Conservation (phyloP, 2,888 invertebrate genomes). For the Galerucella calmariensis region DNA sequence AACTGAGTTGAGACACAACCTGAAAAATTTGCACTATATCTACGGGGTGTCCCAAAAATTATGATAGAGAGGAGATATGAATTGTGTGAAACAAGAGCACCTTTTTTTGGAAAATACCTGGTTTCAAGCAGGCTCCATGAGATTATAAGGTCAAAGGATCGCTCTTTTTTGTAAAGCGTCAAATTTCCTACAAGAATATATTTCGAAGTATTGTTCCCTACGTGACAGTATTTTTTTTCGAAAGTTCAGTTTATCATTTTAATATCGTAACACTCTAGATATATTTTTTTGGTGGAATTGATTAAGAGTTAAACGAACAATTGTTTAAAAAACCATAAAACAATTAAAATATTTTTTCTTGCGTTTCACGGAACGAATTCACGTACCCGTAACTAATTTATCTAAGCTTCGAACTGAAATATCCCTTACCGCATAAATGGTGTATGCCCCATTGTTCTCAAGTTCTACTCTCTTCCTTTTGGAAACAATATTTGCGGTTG, state of each 20-base stretch:
- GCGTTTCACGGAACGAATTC: slow-evolving; percentile 26
- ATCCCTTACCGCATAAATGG: slow-evolving; percentile 3
- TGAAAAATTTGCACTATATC: too few species aligned
- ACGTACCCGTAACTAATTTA: slow-evolving; percentile 29
- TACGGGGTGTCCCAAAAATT: too few species aligned
- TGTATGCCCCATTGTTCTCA: slow-evolving; percentile 3
- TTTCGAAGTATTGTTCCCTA: too few species aligned
- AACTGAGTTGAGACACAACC: too few species aligned
- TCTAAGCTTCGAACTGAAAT: slow-evolving; percentile 7
- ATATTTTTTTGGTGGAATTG: slow-evolving; percentile 12
- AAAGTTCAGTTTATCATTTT: neutral
- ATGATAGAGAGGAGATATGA: too few species aligned
- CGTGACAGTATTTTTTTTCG: too few species aligned
- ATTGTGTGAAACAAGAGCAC: too few species aligned
- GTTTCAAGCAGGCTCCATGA: too few species aligned
- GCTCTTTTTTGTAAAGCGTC: too few species aligned
- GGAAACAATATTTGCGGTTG: slow-evolving; percentile 2
- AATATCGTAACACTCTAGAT: neutral
- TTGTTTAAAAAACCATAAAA: slow-evolving; percentile 2
- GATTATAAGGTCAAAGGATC: too few species aligned
- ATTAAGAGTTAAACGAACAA: neutral
- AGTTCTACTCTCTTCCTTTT: neutral
- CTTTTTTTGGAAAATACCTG: too few species aligned
- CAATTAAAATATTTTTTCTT: slow-evolving; percentile 11
- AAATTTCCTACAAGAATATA: too few species aligned